Percentiles rank a stretch among this genome's conserved stretches.
Conservation (phyloP, 2,797 vertebrate genomes). For the Acropternis orthonyx region DNA sequence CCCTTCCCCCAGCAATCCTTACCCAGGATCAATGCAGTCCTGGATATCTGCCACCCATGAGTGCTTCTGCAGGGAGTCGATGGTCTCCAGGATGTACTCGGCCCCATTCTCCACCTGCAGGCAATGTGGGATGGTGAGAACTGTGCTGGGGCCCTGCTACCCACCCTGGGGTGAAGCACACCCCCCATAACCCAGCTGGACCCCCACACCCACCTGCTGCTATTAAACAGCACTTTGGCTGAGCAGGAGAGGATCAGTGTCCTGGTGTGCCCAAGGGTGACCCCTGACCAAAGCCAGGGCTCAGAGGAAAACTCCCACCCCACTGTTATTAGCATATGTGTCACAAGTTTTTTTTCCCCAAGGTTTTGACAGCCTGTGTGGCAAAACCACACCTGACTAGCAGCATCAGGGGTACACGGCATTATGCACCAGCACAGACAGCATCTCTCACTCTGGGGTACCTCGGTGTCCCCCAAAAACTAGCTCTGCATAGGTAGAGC, state of each 20-base stretch:
- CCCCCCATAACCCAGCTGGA: background rate
- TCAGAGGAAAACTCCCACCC: background rate
- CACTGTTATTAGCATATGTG: fast-evolving
- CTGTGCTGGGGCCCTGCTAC: background rate
- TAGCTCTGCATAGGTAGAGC: background rate
- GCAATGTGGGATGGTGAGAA: background rate
- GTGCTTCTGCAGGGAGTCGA: constrained; percentile 97
- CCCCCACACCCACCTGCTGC: background rate
- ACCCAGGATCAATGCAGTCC: constrained; percentile 97
- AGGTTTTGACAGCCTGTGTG: background rate
- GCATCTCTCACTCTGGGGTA: background rate
- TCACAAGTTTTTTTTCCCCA: background rate
- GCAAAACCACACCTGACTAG: background rate
- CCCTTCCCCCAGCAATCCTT: constrained; percentile 13
- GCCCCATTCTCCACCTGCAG: constrained; percentile 92
- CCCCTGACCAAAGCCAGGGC: background rate
- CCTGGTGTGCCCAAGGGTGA: background rate
- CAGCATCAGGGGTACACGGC: fast-evolving
- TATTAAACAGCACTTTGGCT: background rate
- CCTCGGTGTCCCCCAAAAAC: background rate
- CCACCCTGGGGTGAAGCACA: background rate
- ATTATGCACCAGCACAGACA: background rate
- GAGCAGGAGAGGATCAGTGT: background rate
- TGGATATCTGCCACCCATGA: constrained; percentile 99
- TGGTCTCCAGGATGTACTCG: constrained; percentile 97